These are phyloP conservation scores for Indri indri DNA, from an alignment of 2,113 vertebrate genomes.

Conservation along the genomic window DNA sequence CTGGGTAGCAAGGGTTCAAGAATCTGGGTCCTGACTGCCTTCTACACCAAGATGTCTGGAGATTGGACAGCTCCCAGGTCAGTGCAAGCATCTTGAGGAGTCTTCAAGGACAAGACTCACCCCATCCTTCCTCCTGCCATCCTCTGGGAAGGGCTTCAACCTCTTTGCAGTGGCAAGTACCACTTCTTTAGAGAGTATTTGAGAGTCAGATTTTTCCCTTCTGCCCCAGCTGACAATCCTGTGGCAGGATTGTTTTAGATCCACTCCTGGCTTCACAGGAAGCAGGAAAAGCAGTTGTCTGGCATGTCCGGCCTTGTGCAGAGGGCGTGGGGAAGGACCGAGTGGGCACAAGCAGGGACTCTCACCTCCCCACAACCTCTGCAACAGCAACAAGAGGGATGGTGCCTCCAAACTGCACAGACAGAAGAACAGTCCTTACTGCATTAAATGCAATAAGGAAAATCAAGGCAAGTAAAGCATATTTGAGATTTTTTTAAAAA, in stretches of 20 bases:
- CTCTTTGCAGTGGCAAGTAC: background rate
- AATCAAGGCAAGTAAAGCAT: background rate
- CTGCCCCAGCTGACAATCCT: background rate
- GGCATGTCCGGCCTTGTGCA: background rate
- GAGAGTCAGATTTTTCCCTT: background rate
- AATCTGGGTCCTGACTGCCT: background rate
- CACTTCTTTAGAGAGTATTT: background rate
- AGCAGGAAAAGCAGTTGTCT: background rate
- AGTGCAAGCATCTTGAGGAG: background rate
- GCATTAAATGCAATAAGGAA: background rate
- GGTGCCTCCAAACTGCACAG: background rate
- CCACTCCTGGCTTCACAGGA: background rate
- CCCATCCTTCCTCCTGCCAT: background rate
- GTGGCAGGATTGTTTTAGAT: background rate
- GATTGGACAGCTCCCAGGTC: background rate
- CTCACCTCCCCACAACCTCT: fast-evolving
- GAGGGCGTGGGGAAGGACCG: background rate
- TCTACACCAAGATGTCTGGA: background rate
- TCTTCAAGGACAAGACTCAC: background rate
- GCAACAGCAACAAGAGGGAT: background rate
- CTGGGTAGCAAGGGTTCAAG: background rate
- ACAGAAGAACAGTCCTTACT: background rate
- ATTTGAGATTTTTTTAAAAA: background rate
- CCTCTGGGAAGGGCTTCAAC: background rate
- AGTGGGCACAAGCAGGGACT: background rate